Evolutionary conservation across 2,113 vertebrate species (phyloP).

Genomic region (Neodontobutis hainanensis): DNA sequence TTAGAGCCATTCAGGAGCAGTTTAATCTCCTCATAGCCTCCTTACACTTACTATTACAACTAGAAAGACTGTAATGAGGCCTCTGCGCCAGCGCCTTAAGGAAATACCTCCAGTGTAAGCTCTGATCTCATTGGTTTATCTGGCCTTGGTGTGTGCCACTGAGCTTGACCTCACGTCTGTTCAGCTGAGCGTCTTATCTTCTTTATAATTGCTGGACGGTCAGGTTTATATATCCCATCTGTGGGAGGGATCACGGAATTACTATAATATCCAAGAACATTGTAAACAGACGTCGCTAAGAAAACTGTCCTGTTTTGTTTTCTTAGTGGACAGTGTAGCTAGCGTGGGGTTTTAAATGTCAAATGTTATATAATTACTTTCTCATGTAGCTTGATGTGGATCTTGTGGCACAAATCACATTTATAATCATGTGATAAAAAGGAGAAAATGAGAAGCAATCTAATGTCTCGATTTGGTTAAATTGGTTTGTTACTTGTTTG

Average conservation of each 20-base stretch:
- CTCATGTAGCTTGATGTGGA: too few relatives aligned
- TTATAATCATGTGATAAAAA: too few relatives aligned
- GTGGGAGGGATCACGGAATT: conserved; percentile 33
- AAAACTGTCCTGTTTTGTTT: conserved; percentile 1
- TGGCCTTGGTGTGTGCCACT: conserved; percentile 28
- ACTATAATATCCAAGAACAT: conserved; percentile 11
- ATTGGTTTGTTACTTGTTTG: too few relatives aligned
- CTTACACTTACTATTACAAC: conserved; percentile 18
- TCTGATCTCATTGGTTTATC: conserved; percentile 28
- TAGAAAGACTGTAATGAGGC: conserved; percentile 17
- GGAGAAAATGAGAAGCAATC: too few relatives aligned
- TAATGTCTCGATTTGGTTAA: too few relatives aligned
- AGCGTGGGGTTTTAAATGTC: too few relatives aligned
- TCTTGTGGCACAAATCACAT: too few relatives aligned
- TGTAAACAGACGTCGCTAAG: conserved; percentile 13
- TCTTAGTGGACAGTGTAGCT: not conserved
- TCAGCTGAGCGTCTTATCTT: conserved; percentile 54
- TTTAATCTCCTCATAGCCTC: conserved; percentile 49
- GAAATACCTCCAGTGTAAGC: conserved; percentile 27
- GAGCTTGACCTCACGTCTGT: conserved; percentile 24
- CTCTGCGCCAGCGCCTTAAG: conserved; percentile 4
- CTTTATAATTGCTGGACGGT: conserved; percentile 43
- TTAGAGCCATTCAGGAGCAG: conserved; percentile 18
- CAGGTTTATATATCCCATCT: conserved; percentile 43
- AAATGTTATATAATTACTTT: not conserved